Evolutionary conservation across 2,888 invertebrate species (phyloP).

Genomic region (Cephus nigrinus): DNA sequence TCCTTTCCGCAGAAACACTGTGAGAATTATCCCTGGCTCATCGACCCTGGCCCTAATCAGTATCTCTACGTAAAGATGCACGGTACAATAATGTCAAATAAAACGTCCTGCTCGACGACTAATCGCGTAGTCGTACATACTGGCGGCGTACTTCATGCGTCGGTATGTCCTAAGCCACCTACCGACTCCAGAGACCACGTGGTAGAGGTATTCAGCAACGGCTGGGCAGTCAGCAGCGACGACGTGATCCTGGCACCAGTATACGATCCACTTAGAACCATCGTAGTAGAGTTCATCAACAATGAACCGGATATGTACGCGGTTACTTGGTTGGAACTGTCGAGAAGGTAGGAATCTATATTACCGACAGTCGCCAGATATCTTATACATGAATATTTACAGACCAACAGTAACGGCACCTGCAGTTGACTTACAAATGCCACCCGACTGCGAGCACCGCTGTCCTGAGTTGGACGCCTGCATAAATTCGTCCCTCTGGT

Average conservation of each 20-base stretch:
- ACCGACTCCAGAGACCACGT: slow-evolving; percentile 72
- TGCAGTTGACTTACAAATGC: slow-evolving; percentile 71
- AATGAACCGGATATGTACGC: slow-evolving; percentile 78
- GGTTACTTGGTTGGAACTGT: slow-evolving; percentile 86
- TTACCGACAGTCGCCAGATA: background rate
- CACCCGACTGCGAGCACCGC: slow-evolving; percentile 80
- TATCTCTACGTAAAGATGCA: slow-evolving; percentile 84
- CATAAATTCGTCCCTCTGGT: slow-evolving; percentile 83
- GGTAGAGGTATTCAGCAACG: slow-evolving; percentile 87
- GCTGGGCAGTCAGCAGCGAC: slow-evolving; percentile 73
- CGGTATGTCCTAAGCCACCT: slow-evolving; percentile 72
- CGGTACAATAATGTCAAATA: slow-evolving; percentile 72
- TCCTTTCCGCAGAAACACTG: slow-evolving; percentile 76
- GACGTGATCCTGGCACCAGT: slow-evolving; percentile 67
- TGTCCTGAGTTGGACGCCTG: slow-evolving; percentile 86
- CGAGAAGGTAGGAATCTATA: slow-evolving; percentile 69
- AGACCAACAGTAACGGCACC: slow-evolving; percentile 58
- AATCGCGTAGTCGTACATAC: slow-evolving; percentile 85
- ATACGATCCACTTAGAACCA: slow-evolving; percentile 74
- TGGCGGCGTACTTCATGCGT: slow-evolving; percentile 72
- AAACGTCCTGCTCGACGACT: slow-evolving; percentile 77
- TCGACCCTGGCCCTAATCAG: slow-evolving; percentile 80
- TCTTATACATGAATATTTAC: background rate
- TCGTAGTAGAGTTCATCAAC: slow-evolving; percentile 84
- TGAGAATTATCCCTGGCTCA: slow-evolving; percentile 82